These are phyloP conservation scores for Drosophila fulvimacula DNA, from an alignment of 2,888 invertebrate genomes.

Conservation along the genomic window DNA sequence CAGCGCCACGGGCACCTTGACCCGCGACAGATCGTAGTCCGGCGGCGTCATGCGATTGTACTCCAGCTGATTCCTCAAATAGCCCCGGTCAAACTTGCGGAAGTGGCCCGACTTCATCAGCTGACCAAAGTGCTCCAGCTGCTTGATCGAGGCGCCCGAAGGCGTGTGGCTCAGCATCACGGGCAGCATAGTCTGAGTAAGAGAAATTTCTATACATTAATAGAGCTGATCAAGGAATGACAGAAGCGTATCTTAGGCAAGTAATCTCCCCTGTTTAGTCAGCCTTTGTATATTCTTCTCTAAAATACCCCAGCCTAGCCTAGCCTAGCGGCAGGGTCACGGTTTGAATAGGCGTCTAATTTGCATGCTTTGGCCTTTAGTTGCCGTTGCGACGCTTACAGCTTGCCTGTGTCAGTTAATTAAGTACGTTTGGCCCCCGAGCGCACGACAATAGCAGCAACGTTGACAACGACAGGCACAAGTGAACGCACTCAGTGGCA, in stretches of 20 bases:
- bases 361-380: conserved; percentile 72
- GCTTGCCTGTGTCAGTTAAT: conserved; percentile 54
- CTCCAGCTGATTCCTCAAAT: conserved; percentile 84
- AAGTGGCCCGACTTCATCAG: conserved; percentile 84
- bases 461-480: conserved; percentile 11
- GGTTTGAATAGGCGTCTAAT: conserved; percentile 59
- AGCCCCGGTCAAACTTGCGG: conserved; percentile 85
- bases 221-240: background rate
- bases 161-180: conserved; percentile 85
- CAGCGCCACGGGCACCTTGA: conserved; percentile 86
- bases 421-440: conserved; percentile 50
- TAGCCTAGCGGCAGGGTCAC: conserved; percentile 13
- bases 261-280: background rate
- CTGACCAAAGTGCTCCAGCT: conserved; percentile 85
- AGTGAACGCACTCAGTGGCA: conserved; percentile 34
- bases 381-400: conserved; percentile 22
- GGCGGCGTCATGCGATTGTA: conserved; percentile 86
- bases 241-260: background rate
- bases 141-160: conserved; percentile 84
- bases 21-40: conserved; percentile 86
- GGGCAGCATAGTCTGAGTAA: conserved; percentile 84
- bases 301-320: background rate
- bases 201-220: background rate
- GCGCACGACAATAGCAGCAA: conserved; percentile 26
- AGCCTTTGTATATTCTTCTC: background rate